Base-by-base conservation (phyloP, 2,797 vertebrate species). In the Salmo trutta region DNA sequence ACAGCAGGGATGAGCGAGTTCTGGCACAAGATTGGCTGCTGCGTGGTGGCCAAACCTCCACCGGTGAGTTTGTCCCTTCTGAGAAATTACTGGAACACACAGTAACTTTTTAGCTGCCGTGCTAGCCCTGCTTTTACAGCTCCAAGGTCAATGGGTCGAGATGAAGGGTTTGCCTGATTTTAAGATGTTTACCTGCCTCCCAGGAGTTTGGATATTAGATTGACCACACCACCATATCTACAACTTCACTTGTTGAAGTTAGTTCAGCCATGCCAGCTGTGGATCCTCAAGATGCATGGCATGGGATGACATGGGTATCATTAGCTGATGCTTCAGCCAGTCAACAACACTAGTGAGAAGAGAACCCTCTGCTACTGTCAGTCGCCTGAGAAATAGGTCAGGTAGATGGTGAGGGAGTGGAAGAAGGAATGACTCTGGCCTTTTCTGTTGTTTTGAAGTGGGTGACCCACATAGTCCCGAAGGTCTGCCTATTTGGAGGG, bases 21-120 rank as follows among this genome's bases (percentile, higher is more conserved):
- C 89, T 98, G 97, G 97, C 96, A 97, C 93, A 97, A 97, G 89
- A 93, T 98, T 88, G 96, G 96, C 82, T 98, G 97, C 93, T 98
- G 97, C 0, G 95, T 98, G 3, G 95, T 96, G 8, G 95, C 97
- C 78, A 98, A 98, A 77, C 94, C 96, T 0, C 96, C 96, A 5
- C 97, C 96, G 53, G 97, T 98, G 82, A 96, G 95, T 53, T 47
- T 24, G 12, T 71, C 66, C 14, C 15, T 3, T 3, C 66, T 31
- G 66, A 17, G 16, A 31, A 36, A 68, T 68, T 3, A 68, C 1
- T 29, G 66, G 71, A 74, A 67, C 79, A 65, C 51, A 71, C 7
- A 27, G 27, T 16, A 76, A 71, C 76, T 70, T 75, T 51, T 80
- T 72, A 75, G 75, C 78, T 72, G 52, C 75, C 72, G 64, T 77